A percentile compares a stretch with the other conserved stretches of the same genome.
Evolutionary conservation across 2,888 invertebrate genomes (phyloP).

Genomic region (Alentia gelatinosa): DNA sequence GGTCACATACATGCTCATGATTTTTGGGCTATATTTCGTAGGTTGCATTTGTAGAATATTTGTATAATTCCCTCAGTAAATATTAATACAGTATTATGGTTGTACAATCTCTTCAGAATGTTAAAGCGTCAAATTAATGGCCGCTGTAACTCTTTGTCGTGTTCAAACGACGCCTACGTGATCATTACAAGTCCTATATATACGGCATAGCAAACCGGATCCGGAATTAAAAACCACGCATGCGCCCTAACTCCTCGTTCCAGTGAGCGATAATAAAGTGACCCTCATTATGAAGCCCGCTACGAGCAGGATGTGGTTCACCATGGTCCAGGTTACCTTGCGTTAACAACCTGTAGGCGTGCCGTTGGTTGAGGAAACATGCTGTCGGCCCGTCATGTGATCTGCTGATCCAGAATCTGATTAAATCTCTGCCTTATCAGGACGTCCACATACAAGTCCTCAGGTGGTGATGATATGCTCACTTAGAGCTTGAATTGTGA

Average conservation of each 20-base stretch:
- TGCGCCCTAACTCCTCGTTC: neutral
- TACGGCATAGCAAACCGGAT: neutral
- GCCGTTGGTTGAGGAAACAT: neutral
- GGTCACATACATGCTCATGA: too few species aligned
- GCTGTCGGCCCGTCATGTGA: neutral
- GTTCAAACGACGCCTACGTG: too few species aligned
- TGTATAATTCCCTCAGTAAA: too few species aligned
- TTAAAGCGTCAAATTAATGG: too few species aligned
- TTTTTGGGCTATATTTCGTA: too few species aligned
- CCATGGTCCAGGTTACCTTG: neutral
- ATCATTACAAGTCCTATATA: too few species aligned
- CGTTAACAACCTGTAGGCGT: neutral
- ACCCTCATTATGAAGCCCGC: neutral
- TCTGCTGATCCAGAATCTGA: neutral
- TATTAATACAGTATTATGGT: too few species aligned
- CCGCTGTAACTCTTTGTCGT: too few species aligned
- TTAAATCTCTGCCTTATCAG: neutral
- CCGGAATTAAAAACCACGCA: neutral
- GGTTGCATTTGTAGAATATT: too few species aligned
- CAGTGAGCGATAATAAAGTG: conserved; percentile 1
- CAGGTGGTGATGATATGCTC: too few species aligned
- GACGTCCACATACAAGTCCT: neutral
- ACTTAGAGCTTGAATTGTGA: too few species aligned
- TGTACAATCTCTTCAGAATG: too few species aligned
- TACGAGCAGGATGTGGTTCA: neutral